These are phyloP conservation scores for Alentia gelatinosa DNA, from an alignment of 2,888 invertebrate genomes.

Conservation along the genomic window DNA sequence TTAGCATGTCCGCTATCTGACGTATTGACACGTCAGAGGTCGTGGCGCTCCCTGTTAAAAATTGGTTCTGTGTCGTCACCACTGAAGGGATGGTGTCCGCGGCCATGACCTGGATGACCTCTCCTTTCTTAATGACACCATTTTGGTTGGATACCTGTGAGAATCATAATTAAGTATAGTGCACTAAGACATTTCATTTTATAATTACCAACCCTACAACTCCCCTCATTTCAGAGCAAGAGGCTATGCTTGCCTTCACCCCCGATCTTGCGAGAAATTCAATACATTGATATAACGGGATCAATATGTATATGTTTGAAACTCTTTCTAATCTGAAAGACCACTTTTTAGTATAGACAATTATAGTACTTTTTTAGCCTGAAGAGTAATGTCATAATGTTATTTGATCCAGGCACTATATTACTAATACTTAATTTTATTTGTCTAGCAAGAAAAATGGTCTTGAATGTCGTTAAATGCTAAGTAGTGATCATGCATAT, in stretches of 20 bases:
- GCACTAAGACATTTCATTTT: background rate
- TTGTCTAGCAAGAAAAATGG: no score
- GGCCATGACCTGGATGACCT: background rate
- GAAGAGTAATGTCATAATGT: no score
- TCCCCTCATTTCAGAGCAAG: background rate
- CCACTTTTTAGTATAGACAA: no score
- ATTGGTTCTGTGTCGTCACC: background rate
- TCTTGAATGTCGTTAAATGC: no score
- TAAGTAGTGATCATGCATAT: no score
- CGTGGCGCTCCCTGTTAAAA: background rate
- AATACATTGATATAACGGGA: background rate
- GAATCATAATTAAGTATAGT: background rate
- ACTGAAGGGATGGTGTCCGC: background rate
- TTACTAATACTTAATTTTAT: no score
- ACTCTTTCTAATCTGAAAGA: no score
- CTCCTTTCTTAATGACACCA: background rate
- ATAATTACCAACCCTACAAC: background rate
- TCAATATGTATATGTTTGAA: no score
- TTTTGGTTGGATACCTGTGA: background rate
- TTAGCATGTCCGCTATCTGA: constrained; percentile 1
- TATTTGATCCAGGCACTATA: no score
- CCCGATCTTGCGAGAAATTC: no score
- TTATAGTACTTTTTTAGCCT: no score
- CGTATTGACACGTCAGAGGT: background rate
- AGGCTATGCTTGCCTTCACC: no score